Evolutionary conservation across 1,140 invertebrate species (phyloP), one percentile per base, ranked within the genome.

Genomic region (Notospermus geniculatus): DNA sequence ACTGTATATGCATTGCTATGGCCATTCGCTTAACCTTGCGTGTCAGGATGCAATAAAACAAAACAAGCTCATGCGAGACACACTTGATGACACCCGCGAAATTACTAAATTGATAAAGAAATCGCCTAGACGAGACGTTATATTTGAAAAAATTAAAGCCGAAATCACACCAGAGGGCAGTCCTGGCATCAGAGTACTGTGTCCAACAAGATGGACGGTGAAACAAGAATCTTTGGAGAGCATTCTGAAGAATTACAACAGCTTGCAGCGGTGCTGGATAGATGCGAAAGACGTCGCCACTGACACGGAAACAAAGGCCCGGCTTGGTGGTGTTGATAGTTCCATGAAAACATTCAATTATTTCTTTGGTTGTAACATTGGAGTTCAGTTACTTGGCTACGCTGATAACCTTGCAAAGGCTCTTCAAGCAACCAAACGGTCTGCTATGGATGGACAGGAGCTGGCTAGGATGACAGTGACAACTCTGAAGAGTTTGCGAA

Each of bases 1-100:
- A 1, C 19, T 63, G 17, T 53, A 59, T 19, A 59, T 45, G 11
- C 57, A 63, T 28, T 63, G 60, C 39, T 56, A 62, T 56, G 54
- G 30, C 0, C 53, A 62, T 54, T 17, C 36, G 9, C 45, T 62
- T 5, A 57, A 56, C 25, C 43, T 62, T 22, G 54, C 54, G 11
- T 32, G 50, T 17, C 32, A 52, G 5, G 53, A 61, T 52, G 52
- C 60, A 15, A 39, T 57, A 29, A 62, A 62, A 22, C 17, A 23
- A 22, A 36, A 30, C 1, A 62, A 62, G 17, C n/a, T n/a, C n/a
- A n/a, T n/a, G n/a, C n/a, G n/a, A n/a, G 60, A 57, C 27, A 25
- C 53, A 7, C 19, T 62, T 22, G 60, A 56, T 2, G 56, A 39
- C 0, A 50, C 32, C 5, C 15, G 46, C 28, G 53, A 56, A 57